Conservation (phyloP, 2,797 vertebrate genomes). For the Neomorphus geoffroyi region DNA sequence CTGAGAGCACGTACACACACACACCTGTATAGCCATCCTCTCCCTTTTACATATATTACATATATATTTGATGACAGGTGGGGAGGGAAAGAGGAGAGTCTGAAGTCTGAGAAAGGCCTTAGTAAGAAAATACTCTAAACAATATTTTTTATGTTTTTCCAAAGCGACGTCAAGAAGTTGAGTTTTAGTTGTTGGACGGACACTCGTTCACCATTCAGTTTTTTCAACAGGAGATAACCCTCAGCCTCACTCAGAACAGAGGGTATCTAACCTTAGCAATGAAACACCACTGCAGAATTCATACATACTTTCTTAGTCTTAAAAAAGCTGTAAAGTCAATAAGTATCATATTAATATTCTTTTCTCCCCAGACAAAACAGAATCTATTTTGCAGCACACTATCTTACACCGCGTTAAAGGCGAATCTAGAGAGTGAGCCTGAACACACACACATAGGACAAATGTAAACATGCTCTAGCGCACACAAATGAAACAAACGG, state of each 20-base stretch:
- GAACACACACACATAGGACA: neutral
- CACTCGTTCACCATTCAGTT: rapidly evolving
- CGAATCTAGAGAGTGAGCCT: neutral
- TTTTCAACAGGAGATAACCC: neutral
- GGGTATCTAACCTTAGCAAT: neutral
- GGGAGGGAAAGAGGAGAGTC: neutral
- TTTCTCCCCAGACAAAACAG: neutral
- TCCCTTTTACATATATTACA: neutral
- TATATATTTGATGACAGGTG: neutral
- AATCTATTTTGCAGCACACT: neutral
- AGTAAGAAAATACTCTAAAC: neutral
- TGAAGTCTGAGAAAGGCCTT: neutral
- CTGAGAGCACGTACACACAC: neutral
- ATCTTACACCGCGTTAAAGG: neutral
- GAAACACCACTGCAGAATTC: neutral
- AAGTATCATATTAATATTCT: neutral
- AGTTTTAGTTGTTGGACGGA: neutral
- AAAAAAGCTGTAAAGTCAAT: neutral
- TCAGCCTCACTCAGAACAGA: too few species aligned
- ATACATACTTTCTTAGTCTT: neutral
- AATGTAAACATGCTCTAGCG: neutral
- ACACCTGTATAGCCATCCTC: neutral
- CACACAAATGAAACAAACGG: neutral
- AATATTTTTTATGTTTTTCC: neutral
- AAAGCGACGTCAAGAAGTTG: neutral